Evolutionary conservation across 2,888 invertebrate genomes (phyloP), one percentile per base, ranked within the genome.

Genomic region (Colletes collaris): DNA sequence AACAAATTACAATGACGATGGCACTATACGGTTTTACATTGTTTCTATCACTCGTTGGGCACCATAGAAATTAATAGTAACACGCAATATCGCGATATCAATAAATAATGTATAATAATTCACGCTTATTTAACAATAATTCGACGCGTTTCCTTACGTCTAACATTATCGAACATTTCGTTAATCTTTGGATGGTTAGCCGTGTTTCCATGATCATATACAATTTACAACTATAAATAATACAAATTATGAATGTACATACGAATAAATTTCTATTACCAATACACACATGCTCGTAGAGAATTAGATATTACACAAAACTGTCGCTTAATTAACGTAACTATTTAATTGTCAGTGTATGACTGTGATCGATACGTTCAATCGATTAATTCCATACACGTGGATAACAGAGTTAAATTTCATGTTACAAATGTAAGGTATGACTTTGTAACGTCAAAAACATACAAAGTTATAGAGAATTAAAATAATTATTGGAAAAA

Each of bases 131-230:
- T 68, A 40, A 50, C 27, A 50, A 50, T 62, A 55, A 58, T 65
- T 49, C n/a, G 8, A 19, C 50, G 10, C 2, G 4, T 11, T 8
- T n/a, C n/a, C 27, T 27, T 62, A 49, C 5, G 10, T 19, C 35
- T 53, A 63, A 52, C 10, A 13, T 46, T 67, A 52, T 62, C 37
- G 16, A 56, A 27, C 27, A 46, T 53, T n/a, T 62, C 44, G 11
- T 49, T 80, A 75, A 37, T 89, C 89, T 90, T 89, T 90, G 90
- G 90, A 88, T 79, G 65, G 13, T 89, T 90, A 87, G 88, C 89
- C 80, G 89, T 88, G 63, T 71, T 67, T 64, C 52, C 67, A 52
- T 68, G 16, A 46, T 55, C 8, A 4, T 19, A 8, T 35, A 66
- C 27, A 7, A 71, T 53, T 6, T 46, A 46, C 37, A 46, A 8